These are phyloP conservation scores for Leucoptera coffeella DNA, from an alignment of 2,888 invertebrate genomes.

Conservation along the genomic window DNA sequence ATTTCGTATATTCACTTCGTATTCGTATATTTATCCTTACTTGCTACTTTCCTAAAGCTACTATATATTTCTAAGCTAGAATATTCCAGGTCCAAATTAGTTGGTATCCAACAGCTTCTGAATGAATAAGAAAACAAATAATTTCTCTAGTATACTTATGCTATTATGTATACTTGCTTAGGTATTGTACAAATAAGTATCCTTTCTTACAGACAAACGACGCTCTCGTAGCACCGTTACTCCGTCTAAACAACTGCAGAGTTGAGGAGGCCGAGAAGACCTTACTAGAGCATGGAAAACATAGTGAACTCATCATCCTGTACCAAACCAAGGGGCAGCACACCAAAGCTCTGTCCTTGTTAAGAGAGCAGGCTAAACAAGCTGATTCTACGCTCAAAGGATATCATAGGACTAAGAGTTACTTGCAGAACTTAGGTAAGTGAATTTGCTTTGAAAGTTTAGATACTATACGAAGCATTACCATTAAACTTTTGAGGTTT, in stretches of 20 bases:
- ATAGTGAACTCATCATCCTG: conserved; percentile 88
- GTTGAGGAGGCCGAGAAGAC: conserved; percentile 90
- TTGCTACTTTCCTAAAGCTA: too few species aligned
- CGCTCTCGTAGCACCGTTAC: conserved; percentile 83
- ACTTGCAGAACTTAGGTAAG: conserved; percentile 82
- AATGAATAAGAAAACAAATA: too few species aligned
- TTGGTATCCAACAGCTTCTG: not conserved
- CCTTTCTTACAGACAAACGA: conserved; percentile 75
- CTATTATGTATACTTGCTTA: too few species aligned
- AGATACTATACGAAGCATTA: too few species aligned
- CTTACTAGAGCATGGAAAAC: conserved; percentile 79
- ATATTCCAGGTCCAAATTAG: too few species aligned
- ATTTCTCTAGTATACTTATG: too few species aligned
- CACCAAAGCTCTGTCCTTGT: conserved; percentile 81
- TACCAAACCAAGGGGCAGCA: conserved; percentile 94
- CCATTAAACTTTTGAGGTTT: too few species aligned
- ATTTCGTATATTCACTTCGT: too few species aligned
- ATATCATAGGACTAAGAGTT: conserved; percentile 78
- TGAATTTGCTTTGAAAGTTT: too few species aligned
- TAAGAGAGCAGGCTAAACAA: conserved; percentile 70
- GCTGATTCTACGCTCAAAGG: conserved; percentile 74
- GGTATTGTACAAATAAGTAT: not conserved
- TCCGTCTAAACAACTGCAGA: conserved; percentile 89
- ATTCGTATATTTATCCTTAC: too few species aligned
- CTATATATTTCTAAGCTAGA: too few species aligned